Base-by-base conservation (phyloP, 2,113 vertebrate species). In the Thryonomys swinderianus region DNA sequence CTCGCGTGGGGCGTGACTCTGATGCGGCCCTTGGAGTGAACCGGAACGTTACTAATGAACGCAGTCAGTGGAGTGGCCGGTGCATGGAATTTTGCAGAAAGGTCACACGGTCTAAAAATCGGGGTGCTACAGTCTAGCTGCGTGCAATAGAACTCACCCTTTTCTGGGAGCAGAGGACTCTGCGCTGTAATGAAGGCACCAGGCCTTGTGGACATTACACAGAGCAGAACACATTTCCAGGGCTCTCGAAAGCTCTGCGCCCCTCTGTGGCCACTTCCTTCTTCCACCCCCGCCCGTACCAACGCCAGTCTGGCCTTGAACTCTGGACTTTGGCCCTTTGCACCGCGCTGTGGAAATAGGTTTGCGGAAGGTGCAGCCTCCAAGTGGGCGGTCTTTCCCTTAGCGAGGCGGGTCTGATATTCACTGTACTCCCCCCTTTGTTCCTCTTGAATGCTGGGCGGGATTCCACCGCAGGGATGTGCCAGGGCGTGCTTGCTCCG, bases 181-280 rank as follows among this genome's bases (percentile, higher is more conserved):
- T 2, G 21, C 8, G 25, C 73, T 55, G 79, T 30, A 62, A 76
- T 30, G n/a, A 61, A 61, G 17, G 57, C 14, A 5, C 11, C 3
- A 1, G 17, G 18, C 32, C 12, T 2, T 3, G 4, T 5, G 21
- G 88, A 59, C 37, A 32, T 25, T 2, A 4, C 7, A 34, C 51
- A 1, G 0, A 12, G 3, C 23, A 0, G 0, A 25, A 40, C 57
- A 3, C 9, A 1, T 67, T 42, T 57, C 30, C 3, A 4, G 48
- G 25, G 4, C 2, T 14, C 27, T 8, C 16, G 53, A 0, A 5
- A 40, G 1, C 27, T 40, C 11, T 1, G 30, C 17, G 23, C 30
- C 3, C 32, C n/a, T n/a, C n/a, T n/a, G n/a, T n/a, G n/a, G n/a
- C n/a, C 51, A 6, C 23, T 23, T 69, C 51, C 32, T 40, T 57